Evolutionary conservation across 1,140 invertebrate species (phyloP).

Genomic region (Charaxes varanes): DNA sequence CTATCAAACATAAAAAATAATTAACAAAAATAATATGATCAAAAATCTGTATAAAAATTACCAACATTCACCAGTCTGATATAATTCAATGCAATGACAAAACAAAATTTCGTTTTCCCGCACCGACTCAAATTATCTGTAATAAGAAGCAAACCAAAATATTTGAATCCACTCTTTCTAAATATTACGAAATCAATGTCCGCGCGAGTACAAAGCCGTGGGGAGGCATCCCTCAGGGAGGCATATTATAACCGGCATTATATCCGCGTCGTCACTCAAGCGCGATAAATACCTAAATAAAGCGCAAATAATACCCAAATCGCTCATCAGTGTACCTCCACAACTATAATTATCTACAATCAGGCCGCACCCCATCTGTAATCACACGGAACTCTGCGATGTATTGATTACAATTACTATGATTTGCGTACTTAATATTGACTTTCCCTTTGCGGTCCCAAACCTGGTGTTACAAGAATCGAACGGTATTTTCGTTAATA

Average conservation of each 20-base stretch:
- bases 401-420: conserved; percentile 56
- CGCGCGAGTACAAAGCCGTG: conserved; percentile 32
- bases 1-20: no score
- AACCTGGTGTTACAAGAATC: no score
- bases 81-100: background rate
- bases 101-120: conserved; percentile 1
- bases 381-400: conserved; percentile 42
- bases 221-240: conserved; percentile 51
- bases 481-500: no score
- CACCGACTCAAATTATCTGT: conserved; percentile 13
- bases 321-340: conserved; percentile 68
- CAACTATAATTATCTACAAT: conserved; percentile 71
- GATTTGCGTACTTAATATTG: conserved; percentile 34
- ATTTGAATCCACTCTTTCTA: conserved; percentile 30
- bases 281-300: conserved; percentile 76
- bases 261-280: conserved; percentile 73
- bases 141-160: conserved; percentile 23
- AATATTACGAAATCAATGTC: conserved; percentile 50
- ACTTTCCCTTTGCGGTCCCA: conserved; percentile 16
- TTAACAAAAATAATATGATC: no score
- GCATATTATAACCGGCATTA: conserved; percentile 58
- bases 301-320: conserved; percentile 76
- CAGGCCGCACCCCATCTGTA: conserved; percentile 56
- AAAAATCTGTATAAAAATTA: no score
- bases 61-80: no score